These are phyloP conservation scores for Tuta absoluta DNA, from an alignment of 2,888 invertebrate species.

Conservation along the genomic window DNA sequence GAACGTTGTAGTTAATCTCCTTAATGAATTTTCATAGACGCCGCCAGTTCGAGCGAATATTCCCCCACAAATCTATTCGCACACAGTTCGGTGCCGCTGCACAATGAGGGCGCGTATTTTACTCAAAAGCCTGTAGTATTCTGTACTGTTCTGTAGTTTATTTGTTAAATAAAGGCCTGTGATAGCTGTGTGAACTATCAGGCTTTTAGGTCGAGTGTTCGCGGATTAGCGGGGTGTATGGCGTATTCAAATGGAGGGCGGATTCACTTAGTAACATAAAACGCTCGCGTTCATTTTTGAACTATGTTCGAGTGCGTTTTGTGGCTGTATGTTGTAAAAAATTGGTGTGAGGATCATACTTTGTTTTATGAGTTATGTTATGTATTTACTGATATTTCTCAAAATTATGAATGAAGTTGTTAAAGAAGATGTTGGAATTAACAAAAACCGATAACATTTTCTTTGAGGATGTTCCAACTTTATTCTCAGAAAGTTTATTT, in stretches of 20 bases:
- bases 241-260: conserved; percentile 13
- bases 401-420: not conserved
- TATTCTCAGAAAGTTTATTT: not conserved
- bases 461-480: conserved; percentile 4
- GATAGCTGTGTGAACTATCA: conserved; percentile 20
- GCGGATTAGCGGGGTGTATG: conserved; percentile 18
- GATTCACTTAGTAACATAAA: conserved; percentile 4
- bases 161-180: conserved; percentile 21
- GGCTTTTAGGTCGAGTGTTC: conserved; percentile 23
- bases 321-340: no score
- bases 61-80: conserved; percentile 43
- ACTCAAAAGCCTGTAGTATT: conserved; percentile 21
- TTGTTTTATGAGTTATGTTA: not conserved
- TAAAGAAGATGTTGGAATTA: not conserved
- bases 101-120: conserved; percentile 43
- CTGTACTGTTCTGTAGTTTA: conserved; percentile 17
- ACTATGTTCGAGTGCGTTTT: not conserved
- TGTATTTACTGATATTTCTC: no score
- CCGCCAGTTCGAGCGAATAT: conserved; percentile 34
- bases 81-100: conserved; percentile 45
- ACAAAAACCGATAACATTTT: not conserved
- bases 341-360: no score
- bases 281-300: not conserved
- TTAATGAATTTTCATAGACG: conserved; percentile 64
- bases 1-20: conserved; percentile 55